Percentiles rank a stretch among this genome's conserved stretches.
Conservation (phyloP, 1,140 invertebrate species). For the Scaptodrosophila lebanonensis region DNA sequence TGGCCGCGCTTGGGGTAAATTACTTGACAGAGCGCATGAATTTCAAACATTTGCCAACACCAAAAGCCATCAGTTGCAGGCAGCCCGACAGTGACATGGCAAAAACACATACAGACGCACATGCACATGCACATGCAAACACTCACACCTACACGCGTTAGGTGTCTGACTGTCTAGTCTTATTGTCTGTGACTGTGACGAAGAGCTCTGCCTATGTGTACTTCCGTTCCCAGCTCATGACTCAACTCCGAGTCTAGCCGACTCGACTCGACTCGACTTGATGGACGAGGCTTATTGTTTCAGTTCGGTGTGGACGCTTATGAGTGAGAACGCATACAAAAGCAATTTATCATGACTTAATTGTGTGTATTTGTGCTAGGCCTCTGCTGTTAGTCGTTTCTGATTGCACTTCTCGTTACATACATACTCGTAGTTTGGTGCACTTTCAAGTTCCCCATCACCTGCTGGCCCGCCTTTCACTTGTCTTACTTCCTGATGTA, state of each 20-base stretch:
- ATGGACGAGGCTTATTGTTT: slow-evolving; percentile 74
- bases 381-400: slow-evolving; percentile 1
- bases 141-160: slow-evolving; percentile 16
- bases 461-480: too few species aligned
- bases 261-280: slow-evolving; percentile 59
- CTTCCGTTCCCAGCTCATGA: slow-evolving; percentile 57
- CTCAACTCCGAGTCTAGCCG: slow-evolving; percentile 62
- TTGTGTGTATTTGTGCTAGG: slow-evolving; percentile 52
- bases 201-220: slow-evolving; percentile 29
- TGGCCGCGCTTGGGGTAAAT: slow-evolving; percentile 46
- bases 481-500: slow-evolving; percentile 1
- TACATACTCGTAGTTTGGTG: slow-evolving; percentile 61
- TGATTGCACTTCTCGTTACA: slow-evolving; percentile 52
- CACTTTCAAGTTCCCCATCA: slow-evolving; percentile 34
- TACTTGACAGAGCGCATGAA: slow-evolving; percentile 55
- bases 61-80: slow-evolving; percentile 40
- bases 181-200: slow-evolving; percentile 59
- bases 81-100: not conserved
- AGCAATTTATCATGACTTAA: slow-evolving; percentile 71
- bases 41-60: slow-evolving; percentile 45
- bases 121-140: slow-evolving; percentile 7
- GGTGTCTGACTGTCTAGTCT: slow-evolving; percentile 57
- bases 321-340: slow-evolving; percentile 70
- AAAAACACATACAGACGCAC: slow-evolving; percentile 10
- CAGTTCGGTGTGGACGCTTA: slow-evolving; percentile 62